Evolutionary conservation across 2,888 invertebrate species (phyloP), one percentile per base, ranked within the genome.

Genomic region (Sinelater perroti): DNA sequence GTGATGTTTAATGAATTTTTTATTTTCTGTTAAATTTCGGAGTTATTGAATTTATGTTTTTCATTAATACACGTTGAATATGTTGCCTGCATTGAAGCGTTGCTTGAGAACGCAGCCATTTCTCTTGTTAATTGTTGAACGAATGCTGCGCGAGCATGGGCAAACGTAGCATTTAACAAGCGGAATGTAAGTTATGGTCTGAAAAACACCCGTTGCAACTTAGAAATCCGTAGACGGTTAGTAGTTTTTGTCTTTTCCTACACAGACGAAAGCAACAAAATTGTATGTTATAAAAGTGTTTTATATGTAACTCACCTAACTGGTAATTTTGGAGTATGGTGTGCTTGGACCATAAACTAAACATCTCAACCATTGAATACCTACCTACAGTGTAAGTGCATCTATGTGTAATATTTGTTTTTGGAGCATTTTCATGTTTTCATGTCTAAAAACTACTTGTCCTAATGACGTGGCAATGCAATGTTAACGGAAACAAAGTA

Each of bases 381-480:
- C 38, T 52, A 58, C 46, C 38, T 52, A 58, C 46, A 60, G 54
- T 64, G 61, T 66, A 60, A 57, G 52, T 60, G 60, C 60, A 55
- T 60, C 59, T 51, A 55, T 60, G 59, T 60, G 59, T 60, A 57
- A 60, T 53, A 49, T 60, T 60, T 57, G 60, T 60, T 60, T 52
- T 56, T 44, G 55, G 54, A 45, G 44, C 42, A 53, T 56, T 56
- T 53, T 57, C 52, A 49, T 66, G 60, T 62, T 61, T 64, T 59
- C 63, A 61, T 61, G 63, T 63, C 63, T 65, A 63, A 59, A 49
- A 51, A 58, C 35, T 52, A 53, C 33, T 51, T 53, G 56, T 62
- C 53, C 56, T 44, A 55, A 58, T 51, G 26, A 60, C 65, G 74
- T 75, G 72, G 70, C 74, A 75, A 75, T 74, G 73, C 71, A 74